Percentiles rank a stretch among this genome's conserved stretches.
Conservation (phyloP, 2,113 vertebrate species). For the Psophia crepitans region DNA sequence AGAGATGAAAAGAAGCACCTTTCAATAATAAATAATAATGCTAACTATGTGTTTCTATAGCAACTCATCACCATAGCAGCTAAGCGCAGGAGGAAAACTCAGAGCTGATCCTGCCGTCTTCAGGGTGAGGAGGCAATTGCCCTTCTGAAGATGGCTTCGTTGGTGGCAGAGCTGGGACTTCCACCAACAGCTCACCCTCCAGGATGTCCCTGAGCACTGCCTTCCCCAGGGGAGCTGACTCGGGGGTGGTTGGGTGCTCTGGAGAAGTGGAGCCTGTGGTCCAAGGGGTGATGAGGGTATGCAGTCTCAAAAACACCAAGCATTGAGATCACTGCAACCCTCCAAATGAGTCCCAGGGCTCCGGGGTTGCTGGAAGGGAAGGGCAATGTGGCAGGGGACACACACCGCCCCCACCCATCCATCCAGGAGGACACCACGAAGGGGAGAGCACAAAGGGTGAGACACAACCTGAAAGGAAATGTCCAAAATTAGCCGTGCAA, state of each 20-base stretch:
- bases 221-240: background rate
- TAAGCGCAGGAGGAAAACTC: conserved; percentile 8
- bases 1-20: conserved; percentile 42
- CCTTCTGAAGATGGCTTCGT: background rate
- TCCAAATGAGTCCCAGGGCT: background rate
- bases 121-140: conserved; percentile 37
- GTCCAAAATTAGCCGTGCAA: accelerated
- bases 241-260: background rate
- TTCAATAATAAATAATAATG: conserved; percentile 66
- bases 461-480: background rate
- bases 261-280: background rate
- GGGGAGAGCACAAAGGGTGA: background rate
- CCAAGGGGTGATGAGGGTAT: background rate
- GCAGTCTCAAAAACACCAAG: background rate
- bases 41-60: conserved; percentile 68
- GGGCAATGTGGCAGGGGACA: background rate
- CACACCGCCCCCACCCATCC: background rate
- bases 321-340: accelerated
- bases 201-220: background rate
- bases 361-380: background rate
- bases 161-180: background rate
- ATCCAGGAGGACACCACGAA: accelerated
- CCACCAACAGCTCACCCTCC: background rate
- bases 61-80: conserved; percentile 72
- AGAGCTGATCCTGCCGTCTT: conserved; percentile 39